phyloP scores from a whole-genome alignment of 1,140 invertebrate genomes.

The Drosophila truncata region DNA sequence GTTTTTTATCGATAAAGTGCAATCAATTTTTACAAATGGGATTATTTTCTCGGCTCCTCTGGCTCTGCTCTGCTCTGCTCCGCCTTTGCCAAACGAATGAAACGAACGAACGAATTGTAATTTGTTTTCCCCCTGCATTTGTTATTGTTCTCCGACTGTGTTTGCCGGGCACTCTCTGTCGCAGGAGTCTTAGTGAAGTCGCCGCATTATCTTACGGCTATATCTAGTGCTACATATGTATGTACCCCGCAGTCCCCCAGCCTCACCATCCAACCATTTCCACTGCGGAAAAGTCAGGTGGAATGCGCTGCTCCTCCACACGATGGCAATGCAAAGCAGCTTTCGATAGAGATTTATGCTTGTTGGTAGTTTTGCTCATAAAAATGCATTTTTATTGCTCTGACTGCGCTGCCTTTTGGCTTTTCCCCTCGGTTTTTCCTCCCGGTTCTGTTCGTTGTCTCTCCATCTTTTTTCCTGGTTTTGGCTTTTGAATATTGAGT shows the following conservation, averaged over 20 bases:
- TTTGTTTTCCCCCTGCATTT: constrained; percentile 83
- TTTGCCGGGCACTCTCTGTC: constrained; percentile 35
- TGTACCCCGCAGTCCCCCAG: background rate
- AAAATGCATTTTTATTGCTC: constrained; percentile 84
- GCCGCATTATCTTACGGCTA: constrained; percentile 72
- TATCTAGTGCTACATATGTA: constrained; percentile 61
- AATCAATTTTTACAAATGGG: constrained; percentile 84
- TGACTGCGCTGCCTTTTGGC: constrained; percentile 63
- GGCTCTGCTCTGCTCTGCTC: background rate
- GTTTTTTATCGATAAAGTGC: constrained; percentile 82
- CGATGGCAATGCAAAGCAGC: constrained; percentile 78
- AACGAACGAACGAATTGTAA: constrained; percentile 71
- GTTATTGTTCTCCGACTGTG: constrained; percentile 72
- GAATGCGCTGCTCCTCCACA: constrained; percentile 17
- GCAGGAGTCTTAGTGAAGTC: constrained; percentile 76
- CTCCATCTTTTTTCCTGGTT: constrained; percentile 15
- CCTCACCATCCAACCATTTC: constrained; percentile 4
- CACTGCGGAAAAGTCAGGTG: constrained; percentile 20
- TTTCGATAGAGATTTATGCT: constrained; percentile 84
- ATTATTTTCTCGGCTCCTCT: constrained; percentile 67
- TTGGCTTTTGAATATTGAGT: constrained; percentile 81
- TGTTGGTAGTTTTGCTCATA: constrained; percentile 84
- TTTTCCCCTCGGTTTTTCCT: constrained; percentile 13
- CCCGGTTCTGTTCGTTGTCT: background rate
- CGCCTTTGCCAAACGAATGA: constrained; percentile 24